Evolutionary conservation across 2,888 invertebrate species (phyloP), one percentile per base, ranked within the genome.

Genomic region (Tetragnatha montana): DNA sequence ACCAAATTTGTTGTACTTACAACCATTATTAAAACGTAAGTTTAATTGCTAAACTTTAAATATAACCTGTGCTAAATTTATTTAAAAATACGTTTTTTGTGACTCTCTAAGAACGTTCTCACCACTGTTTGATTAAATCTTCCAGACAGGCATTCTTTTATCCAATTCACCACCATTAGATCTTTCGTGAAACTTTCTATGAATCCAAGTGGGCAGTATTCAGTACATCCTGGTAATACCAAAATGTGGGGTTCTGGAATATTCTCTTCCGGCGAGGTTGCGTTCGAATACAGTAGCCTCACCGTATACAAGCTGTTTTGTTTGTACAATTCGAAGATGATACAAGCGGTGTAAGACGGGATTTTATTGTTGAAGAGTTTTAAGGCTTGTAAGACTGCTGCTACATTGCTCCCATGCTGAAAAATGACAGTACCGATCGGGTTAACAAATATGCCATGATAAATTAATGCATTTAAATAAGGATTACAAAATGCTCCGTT

Each of bases 351-450:
- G 69, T 81, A 78, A 1, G 87, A 75, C 6, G 87, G 78, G 19
- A 73, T 51, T 4, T 81, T 81, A 8, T 60, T 19, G 76, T 87
- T 78, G 69, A 78, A 87, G 14, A 81, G 47, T n/a, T 7, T 12
- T n/a, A 87, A 69, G 10, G 81, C 68, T 35, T 78, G 71, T 14
- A 78, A 75, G 3, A 87, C 35, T 14, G 81, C 87, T 0, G 87
- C 87, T 6, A 81, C 21, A 22, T 87, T 81, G 69, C 81, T 81
- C n/a, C 81, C 87, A 21, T 87, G 81, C 87, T 87, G 87, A 21
- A 73, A 49, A 6, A 71, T 60, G 47, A 80, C 35, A 35, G 4
- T 35, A 4, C 35, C 1, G 2, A 35, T 35, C 35, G 35, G 35
- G 2, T 35, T 35, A 35, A 35, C 35, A 35, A 35, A 35, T 35